A percentile compares a stretch with the other conserved stretches of the same genome.
Conservation (phyloP, 2,113 vertebrate genomes). For the Sceloporus undulatus region DNA sequence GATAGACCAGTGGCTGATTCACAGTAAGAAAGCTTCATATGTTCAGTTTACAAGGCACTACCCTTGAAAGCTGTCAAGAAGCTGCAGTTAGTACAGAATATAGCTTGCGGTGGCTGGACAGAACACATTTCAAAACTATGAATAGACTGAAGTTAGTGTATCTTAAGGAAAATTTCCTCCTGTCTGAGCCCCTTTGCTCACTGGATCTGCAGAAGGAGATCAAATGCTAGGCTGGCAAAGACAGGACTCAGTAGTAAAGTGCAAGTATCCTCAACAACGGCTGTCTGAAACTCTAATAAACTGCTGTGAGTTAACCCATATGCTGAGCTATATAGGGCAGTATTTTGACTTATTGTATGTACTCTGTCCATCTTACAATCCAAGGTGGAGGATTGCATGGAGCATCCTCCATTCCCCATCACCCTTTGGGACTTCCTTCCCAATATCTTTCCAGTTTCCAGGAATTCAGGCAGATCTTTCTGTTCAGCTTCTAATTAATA, state of each 20-base stretch:
- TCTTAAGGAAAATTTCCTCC: not conserved
- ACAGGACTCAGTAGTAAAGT: not conserved
- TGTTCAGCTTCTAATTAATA: too few relatives aligned
- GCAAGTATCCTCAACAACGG: too few relatives aligned
- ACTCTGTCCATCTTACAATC: too few relatives aligned
- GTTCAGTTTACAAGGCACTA: not conserved
- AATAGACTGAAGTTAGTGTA: not conserved
- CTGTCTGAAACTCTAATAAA: too few relatives aligned
- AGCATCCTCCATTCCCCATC: too few relatives aligned
- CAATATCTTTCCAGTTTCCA: too few relatives aligned
- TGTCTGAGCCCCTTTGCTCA: not conserved
- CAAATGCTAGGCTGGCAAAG: not conserved
- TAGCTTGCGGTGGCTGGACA: not conserved
- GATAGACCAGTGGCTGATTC: not conserved
- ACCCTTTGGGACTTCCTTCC: too few relatives aligned
- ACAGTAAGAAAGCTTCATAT: not conserved
- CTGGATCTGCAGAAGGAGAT: not conserved
- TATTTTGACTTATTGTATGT: too few relatives aligned
- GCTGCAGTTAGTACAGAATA: not conserved
- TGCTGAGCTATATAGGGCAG: too few relatives aligned
- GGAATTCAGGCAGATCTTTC: too few relatives aligned
- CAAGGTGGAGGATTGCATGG: too few relatives aligned
- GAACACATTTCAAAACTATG: not conserved
- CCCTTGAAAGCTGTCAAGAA: not conserved
- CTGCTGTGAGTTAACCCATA: too few relatives aligned